Evolutionary conservation across 2,797 vertebrate genomes (phyloP), one percentile per base, ranked within the genome.

Genomic region (Coregonus ussuriensis): DNA sequence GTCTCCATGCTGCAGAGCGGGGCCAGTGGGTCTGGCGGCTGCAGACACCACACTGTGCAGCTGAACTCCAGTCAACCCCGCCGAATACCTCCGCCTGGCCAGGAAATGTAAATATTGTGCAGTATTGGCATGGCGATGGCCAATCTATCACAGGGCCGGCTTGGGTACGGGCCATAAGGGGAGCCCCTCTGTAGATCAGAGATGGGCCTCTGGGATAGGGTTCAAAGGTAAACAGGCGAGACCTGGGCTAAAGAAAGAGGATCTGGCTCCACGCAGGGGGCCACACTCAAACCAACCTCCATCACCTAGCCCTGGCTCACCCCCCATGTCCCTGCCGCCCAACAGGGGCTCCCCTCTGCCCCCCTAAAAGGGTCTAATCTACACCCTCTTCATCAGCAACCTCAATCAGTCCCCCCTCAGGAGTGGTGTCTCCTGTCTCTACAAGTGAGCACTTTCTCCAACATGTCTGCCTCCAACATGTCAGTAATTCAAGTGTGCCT

Each of bases 91-190:
- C 93, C 89, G 91, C 90, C 92, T 74, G 92, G 89, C 93, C 94
- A 96, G 96, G 95, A 97, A 96, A 97, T 97, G 96, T 95, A 98
- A 98, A 96, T 97, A 97, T 97, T 95, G 95, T 94, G 94, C 92
- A 90, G 90, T 93, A 95, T 95, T 94, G 94, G 93, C 95, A 94
- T 90, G 91, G 93, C 92, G 95, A 93, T 89, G 90, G 93, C 91
- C 94, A 95, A 47, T 98, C 95, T 94, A 96, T 97, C 96, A 97
- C 93, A 83, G 90, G 89, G 93, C 93, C 93, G 89, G 88, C 83
- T 76, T 87, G 86, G 84, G 90, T 87, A 77, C 35, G 0, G 78
- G 82, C 74, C 67, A 88, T 84, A 82, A 86, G 81, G 78, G 82
- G 85, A 91, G 85, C 79, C 78, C 41, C 76, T 87, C 79, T 77